A percentile compares a stretch with the other conserved stretches of the same genome.
phyloP scores from a whole-genome alignment of 2,113 vertebrate species.

The Pheucticus melanocephalus region DNA sequence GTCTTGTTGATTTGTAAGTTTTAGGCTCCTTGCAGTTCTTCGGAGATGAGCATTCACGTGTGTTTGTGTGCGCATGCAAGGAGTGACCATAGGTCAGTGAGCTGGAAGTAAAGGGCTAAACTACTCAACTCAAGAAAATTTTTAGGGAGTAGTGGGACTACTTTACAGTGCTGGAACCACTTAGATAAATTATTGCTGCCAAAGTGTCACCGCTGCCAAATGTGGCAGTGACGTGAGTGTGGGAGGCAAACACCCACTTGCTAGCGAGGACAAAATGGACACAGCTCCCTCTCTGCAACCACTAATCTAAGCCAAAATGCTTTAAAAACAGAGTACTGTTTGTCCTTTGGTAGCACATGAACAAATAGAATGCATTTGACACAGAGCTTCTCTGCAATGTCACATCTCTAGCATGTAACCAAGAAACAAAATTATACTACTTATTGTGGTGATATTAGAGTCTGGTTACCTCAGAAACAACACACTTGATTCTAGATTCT shows the following conservation, averaged over 20 bases:
- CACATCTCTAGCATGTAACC: not conserved
- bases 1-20: not conserved
- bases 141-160: not conserved
- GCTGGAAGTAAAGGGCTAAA: not conserved
- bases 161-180: not conserved
- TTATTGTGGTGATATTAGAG: not conserved
- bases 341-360: slow-evolving; percentile 12
- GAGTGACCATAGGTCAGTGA: not conserved
- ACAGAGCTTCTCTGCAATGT: not conserved
- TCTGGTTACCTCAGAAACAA: slow-evolving; percentile 7
- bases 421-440: not conserved
- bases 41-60: not conserved
- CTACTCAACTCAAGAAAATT: not conserved
- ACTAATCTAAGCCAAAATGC: slow-evolving; percentile 12
- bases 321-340: slow-evolving; percentile 34
- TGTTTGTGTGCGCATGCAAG: not conserved
- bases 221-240: not conserved
- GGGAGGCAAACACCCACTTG: slow-evolving; percentile 24
- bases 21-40: not conserved
- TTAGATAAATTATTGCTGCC: not conserved
- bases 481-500: fast-evolving
- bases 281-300: not conserved
- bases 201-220: slow-evolving; percentile 6
- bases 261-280: slow-evolving; percentile 22
- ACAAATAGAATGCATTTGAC: slow-evolving; percentile 11